A percentile compares a stretch with the other conserved stretches of the same genome.
These are phyloP conservation scores for Dicranocentrus wangi DNA, from an alignment of 2,888 invertebrate genomes.

Conservation along the genomic window DNA sequence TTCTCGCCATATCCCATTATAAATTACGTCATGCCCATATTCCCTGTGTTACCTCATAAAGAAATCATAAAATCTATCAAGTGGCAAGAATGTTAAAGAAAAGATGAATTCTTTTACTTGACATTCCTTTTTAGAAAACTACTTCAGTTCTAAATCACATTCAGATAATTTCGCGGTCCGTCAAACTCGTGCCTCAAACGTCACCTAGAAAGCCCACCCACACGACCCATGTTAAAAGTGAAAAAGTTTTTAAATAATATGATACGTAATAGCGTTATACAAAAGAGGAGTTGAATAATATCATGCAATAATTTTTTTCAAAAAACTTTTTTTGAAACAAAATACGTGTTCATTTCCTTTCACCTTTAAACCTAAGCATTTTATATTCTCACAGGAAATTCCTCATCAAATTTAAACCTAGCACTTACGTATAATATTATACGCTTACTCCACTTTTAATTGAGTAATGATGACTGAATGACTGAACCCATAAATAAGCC, in stretches of 20 bases:
- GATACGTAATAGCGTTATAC: background rate
- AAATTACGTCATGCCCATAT: constrained; percentile 46
- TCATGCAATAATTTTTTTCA: constrained; percentile 34
- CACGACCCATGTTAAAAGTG: constrained; percentile 65
- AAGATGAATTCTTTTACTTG: background rate
- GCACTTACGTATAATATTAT: constrained; percentile 41
- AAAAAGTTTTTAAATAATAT: constrained; percentile 4
- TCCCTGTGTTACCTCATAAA: background rate
- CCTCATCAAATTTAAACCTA: constrained; percentile 48
- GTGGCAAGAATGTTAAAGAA: background rate
- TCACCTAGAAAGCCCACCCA: constrained; percentile 71
- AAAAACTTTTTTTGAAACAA: too few species aligned
- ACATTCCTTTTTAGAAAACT: background rate
- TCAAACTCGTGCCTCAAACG: constrained; percentile 69
- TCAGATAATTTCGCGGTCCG: constrained; percentile 71
- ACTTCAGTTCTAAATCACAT: constrained; percentile 17
- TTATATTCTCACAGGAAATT: constrained; percentile 42
- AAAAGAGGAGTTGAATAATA: background rate
- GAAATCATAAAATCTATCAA: background rate
- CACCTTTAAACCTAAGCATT: background rate
- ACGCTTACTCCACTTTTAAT: constrained; percentile 40
- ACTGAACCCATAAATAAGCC: constrained; percentile 48
- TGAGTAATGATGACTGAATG: too few species aligned
- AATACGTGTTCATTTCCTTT: too few species aligned
- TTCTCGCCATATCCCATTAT: constrained; percentile 55